Evolutionary conservation across 2,797 vertebrate species (phyloP), one percentile per base, ranked within the genome.

Genomic region (Trematomus bernacchii): DNA sequence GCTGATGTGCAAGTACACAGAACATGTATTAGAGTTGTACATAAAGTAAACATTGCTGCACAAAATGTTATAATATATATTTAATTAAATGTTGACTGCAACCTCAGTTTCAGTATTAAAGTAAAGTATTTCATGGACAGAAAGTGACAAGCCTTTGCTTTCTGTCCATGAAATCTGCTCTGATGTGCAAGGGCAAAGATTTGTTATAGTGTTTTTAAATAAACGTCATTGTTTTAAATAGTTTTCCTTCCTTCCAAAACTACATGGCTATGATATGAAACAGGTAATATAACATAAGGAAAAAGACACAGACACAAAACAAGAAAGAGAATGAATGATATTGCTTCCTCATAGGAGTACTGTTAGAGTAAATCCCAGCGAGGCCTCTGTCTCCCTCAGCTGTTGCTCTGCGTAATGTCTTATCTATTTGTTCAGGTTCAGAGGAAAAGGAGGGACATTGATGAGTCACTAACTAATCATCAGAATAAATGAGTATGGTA

Each of bases 351-450:
- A 52, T 23, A 53, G 0, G 5, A 27, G 1, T 37, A 6, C 33
- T 6, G 33, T 37, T 37, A 16, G 15, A 3, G 10, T 3, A 57
- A 47, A 69, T 48, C 46, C 42, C n/a, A 21, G 7, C 10, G 19
- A 58, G 64, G 5, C 63, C 48, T 51, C 23, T 63, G 65, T 53
- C 68, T 76, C 57, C 62, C 63, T 74, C 67, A 3, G 40, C 46
- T 72, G 71, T 82, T 71, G 69, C 47, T 64, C 40, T 64, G 40
- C n/a, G 55, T 42, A 16, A 68, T 47, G 7, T 80, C 18, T 73
- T 78, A 14, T 72, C 14, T 61, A 52, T 73, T 75, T 81, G 65
- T 68, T 80, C 53, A 52, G 40, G 43, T 61, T 71, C 30, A 55
- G 30, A 0, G 6, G 18, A 0, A 18, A 21, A 8, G 44, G 42